These are phyloP conservation scores for Muntiacus reevesi DNA, from an alignment of 2,113 vertebrate genomes.

Conservation along the genomic window DNA sequence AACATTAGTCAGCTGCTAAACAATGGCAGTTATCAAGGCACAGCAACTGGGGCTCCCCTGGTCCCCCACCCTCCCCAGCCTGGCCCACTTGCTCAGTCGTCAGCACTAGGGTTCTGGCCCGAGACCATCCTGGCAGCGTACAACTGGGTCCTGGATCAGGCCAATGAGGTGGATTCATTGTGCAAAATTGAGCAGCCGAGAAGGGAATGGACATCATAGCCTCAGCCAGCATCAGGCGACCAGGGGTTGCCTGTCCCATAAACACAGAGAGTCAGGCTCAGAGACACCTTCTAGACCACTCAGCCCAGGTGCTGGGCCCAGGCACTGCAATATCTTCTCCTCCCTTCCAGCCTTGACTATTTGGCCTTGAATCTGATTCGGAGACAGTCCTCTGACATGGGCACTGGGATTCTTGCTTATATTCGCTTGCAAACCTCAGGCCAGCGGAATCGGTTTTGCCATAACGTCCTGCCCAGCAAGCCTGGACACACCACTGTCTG, in stretches of 20 bases:
- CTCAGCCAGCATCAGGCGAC: neutral
- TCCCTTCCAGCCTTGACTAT: neutral
- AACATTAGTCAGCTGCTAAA: slow-evolving; percentile 60
- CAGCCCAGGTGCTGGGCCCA: neutral
- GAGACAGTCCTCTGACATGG: neutral
- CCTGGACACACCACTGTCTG: neutral
- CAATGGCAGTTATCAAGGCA: slow-evolving; percentile 30
- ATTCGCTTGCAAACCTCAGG: neutral
- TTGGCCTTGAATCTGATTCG: neutral
- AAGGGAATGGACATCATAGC: neutral
- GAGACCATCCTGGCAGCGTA: neutral
- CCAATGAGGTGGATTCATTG: neutral
- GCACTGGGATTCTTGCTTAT: neutral
- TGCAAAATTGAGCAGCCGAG: neutral
- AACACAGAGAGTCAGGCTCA: neutral
- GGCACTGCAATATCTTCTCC: neutral
- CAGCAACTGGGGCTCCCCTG: neutral
- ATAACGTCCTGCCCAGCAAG: neutral
- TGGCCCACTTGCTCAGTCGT: neutral
- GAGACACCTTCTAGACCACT: neutral
- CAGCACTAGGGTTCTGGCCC: neutral
- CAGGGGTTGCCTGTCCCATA: neutral
- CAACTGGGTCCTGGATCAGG: neutral
- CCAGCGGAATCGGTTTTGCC: neutral
- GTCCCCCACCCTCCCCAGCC: neutral